These are phyloP conservation scores for Acrossocheilus wenchowensis DNA, from an alignment of 2,797 vertebrate species.

Conservation along the genomic window DNA sequence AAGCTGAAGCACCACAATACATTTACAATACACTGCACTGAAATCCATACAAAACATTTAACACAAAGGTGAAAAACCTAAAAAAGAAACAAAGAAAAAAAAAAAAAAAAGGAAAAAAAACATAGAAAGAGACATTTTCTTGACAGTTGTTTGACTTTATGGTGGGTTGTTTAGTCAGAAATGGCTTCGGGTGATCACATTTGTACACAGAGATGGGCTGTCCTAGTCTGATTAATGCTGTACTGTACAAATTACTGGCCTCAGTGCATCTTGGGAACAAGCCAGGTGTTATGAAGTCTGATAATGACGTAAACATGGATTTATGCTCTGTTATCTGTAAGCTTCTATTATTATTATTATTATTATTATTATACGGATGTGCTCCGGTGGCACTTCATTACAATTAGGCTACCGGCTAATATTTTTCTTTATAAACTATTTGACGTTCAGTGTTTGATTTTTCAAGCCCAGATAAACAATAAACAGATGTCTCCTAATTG, in stretches of 20 bases:
- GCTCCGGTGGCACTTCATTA: conserved; percentile 17
- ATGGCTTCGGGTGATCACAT: conserved; percentile 50
- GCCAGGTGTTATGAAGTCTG: conserved; percentile 29
- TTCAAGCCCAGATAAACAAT: conserved; percentile 44
- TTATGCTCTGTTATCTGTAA: conserved; percentile 21
- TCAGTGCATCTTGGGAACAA: conserved; percentile 53
- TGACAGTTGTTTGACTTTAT: conserved; percentile 68
- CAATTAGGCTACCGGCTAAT: conserved; percentile 11
- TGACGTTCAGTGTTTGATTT: conserved; percentile 43
- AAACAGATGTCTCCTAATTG: conserved; percentile 23
- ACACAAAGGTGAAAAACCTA: conserved; percentile 49
- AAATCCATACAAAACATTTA: conserved; percentile 63
- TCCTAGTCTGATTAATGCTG: conserved; percentile 48
- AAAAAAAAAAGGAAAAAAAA: neutral
- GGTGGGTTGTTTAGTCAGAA: conserved; percentile 51
- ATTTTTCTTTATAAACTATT: conserved; percentile 34
- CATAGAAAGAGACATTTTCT: conserved; percentile 72
- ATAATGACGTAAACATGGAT: conserved; percentile 31
- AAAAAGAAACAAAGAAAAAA: neutral
- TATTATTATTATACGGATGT: conserved; percentile 12
- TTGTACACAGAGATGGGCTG: conserved; percentile 42
- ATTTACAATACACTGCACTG: conserved; percentile 74
- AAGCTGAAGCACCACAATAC: conserved; percentile 76
- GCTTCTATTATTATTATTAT: conserved; percentile 21
- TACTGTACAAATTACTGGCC: conserved; percentile 53